Base-by-base conservation (phyloP, 2,888 invertebrate species). In the Danaus chrysippus region DNA sequence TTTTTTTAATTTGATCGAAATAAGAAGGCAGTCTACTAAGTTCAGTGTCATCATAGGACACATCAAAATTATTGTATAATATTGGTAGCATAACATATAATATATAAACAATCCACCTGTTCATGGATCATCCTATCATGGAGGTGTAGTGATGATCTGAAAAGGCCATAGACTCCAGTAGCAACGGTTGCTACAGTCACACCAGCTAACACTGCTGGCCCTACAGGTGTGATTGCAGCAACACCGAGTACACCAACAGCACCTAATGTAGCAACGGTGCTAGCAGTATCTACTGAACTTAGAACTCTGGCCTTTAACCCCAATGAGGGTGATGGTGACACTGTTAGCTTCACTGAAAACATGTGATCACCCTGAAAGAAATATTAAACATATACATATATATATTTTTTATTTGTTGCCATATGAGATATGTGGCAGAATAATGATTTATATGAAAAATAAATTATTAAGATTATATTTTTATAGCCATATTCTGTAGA, bases 201-300 rank as follows among this genome's bases (percentile, higher is more conserved):
- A 0, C 92, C 86, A 0, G 85, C 81, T 6, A 92, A 59, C 12
- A 92, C 84, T 0, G 82, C 88, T 0, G 92, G 89, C 10, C 88
- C 91, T 0, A 92, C 82, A 0, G 92, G 89, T 0, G 92, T 91
- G 68, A 92, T 87, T 0, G 84, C 84, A 0, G 92, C 91, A 1
- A 87, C 91, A 0, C 92, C 86, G 10, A 91, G 74, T n/a, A 93
- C 88, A 1, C 91, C 92, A 0, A 92, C 84, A 1, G 92, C 91
- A 0, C 79, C 88, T 0, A 90, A 63, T 0, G 90, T 87, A 0
- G 85, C 87, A 1, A 89, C 76, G 0, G 89, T 89, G 57, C 78
- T 90, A 0, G 80, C 87, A 0, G 86, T 86, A 66, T 91, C 91
- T 0, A 77, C 87, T 0, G 87, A 81, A 66, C 86, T 86, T 0